Conservation (phyloP, 1,140 invertebrate species). For the Venustaconcha ellipsiformis region DNA sequence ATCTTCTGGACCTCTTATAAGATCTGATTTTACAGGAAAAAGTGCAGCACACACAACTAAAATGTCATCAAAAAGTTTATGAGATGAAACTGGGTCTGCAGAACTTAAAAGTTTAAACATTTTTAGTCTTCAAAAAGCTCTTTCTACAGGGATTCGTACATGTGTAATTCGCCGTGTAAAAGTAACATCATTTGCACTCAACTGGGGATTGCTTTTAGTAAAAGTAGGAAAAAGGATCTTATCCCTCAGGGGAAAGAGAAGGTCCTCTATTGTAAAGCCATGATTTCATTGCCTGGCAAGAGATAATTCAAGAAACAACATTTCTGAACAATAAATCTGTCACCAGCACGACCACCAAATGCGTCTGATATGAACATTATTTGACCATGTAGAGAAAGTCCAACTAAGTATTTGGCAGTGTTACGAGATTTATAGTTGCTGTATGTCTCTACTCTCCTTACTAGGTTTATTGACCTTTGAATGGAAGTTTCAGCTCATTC, state of each 20-base stretch:
- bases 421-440: too few species aligned
- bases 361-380: too few species aligned
- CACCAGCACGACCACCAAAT: not conserved
- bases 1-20: too few species aligned
- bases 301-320: not conserved
- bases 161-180: constrained; percentile 54
- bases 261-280: constrained; percentile 28
- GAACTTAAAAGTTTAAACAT: too few species aligned
- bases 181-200: too few species aligned
- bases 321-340: constrained; percentile 22
- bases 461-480: too few species aligned
- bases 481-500: too few species aligned
- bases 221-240: constrained; percentile 29
- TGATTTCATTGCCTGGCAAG: constrained; percentile 18
- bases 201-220: constrained; percentile 29
- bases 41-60: constrained; percentile 17
- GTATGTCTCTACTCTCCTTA: too few species aligned
- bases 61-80: constrained; percentile 21
- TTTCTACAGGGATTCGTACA: constrained; percentile 64
- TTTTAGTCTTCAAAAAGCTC: constrained; percentile 51
- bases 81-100: constrained; percentile 12
- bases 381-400: too few species aligned
- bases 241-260: constrained; percentile 9
- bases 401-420: too few species aligned
- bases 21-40: too few species aligned